phyloP scores from a whole-genome alignment of 64 coral and sea anemone genomes.

The Montipora efflorescens region DNA sequence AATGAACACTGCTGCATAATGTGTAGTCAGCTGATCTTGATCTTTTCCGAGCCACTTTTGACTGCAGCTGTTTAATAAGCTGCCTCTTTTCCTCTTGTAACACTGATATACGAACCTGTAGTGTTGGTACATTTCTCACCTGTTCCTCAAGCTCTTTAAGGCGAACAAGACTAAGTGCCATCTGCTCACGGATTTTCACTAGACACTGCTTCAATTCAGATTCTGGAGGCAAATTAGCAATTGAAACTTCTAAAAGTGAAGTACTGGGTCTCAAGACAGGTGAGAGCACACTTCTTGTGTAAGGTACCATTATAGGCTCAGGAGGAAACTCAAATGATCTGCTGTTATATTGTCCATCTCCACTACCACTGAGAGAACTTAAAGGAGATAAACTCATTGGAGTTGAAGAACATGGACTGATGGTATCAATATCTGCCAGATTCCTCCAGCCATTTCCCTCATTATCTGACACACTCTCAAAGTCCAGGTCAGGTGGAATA shows the following conservation, averaged over 20 bases:
- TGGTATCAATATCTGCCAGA: conserved; percentile 58
- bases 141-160: conserved; percentile 95
- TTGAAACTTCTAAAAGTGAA: conserved; percentile 82
- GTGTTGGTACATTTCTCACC: conserved; percentile 83
- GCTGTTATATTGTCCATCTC: conserved; percentile 3
- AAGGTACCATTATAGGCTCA: not conserved
- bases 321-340: conserved; percentile 14
- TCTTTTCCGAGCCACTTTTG: conserved; percentile 73
- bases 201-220: conserved; percentile 84
- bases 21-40: conserved; percentile 64
- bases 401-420: conserved; percentile 78
- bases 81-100: conserved; percentile 97
- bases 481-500: conserved; percentile 51
- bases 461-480: conserved; percentile 69
- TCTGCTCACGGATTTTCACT: conserved; percentile 88
- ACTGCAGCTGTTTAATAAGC: conserved; percentile 86
- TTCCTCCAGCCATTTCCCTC: conserved; percentile 62
- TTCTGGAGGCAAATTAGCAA: conserved; percentile 84
- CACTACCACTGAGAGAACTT: conserved; percentile 56
- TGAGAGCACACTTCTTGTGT: conserved; percentile 30
- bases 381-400: conserved; percentile 74
- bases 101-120: conserved; percentile 95
- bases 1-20: conserved; percentile 37
- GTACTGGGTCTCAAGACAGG: conserved; percentile 50
- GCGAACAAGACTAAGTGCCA: conserved; percentile 81